Conservation (phyloP, 2,113 vertebrate species). For the Vulpes ferrilata region DNA sequence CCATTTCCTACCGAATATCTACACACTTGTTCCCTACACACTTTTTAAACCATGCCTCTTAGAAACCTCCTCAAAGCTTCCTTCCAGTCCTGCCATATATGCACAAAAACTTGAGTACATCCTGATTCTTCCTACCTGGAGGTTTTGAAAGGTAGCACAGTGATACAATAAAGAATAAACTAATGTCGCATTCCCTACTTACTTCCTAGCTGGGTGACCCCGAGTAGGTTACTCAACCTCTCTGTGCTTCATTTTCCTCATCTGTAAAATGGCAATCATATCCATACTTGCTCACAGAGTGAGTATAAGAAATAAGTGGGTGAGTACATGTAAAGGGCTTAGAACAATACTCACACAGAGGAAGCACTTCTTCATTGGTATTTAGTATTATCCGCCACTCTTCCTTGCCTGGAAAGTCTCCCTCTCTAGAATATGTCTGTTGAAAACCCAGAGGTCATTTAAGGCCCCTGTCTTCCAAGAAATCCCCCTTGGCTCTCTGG, state of each 20-base stretch:
- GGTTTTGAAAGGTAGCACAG: neutral
- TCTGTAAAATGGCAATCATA: neutral
- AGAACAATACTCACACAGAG: neutral
- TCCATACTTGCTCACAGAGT: too few relatives aligned
- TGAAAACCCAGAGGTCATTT: neutral
- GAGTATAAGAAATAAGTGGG: neutral
- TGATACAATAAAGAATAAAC: neutral
- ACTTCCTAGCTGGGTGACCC: neutral
- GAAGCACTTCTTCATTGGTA: neutral
- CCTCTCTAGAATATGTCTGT: neutral
- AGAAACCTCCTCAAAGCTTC: neutral
- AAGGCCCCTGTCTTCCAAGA: neutral
- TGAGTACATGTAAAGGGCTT: neutral
- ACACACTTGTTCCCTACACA: neutral
- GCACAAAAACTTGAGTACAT: neutral
- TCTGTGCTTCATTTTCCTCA: neutral
- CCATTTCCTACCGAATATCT: neutral
- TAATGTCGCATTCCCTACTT: too few relatives aligned
- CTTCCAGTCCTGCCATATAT: neutral
- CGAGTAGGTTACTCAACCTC: neutral
- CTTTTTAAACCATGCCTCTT: neutral
- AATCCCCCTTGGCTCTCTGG: fast-evolving
- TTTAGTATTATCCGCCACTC: neutral
- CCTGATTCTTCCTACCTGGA: neutral
- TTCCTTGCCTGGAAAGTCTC: neutral